Base-by-base conservation (phyloP, 2,113 vertebrate genomes). In the Chitala chitala region DNA sequence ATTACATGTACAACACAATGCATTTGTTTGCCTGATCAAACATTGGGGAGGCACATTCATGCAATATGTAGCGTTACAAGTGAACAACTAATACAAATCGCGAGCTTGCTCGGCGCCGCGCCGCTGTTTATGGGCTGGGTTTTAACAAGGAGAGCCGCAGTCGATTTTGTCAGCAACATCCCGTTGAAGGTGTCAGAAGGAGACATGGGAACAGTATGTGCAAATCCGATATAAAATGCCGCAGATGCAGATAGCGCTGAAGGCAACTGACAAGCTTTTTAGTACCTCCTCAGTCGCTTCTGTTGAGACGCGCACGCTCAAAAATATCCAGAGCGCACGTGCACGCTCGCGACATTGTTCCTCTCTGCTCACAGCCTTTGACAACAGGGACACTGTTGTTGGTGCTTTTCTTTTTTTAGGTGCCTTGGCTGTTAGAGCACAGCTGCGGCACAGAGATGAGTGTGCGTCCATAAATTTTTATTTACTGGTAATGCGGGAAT, bases 11-110 rank as follows among this genome's bases (percentile, higher is more conserved):
- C 31, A 71, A 53, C 58, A 76, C 58, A 64, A 55, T 54, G 56
- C 58, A 33, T 72, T 76, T 76, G 46, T 64, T 76, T 72, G 46
- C 48, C 75, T 65, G 69, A 76, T 76, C 75, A 76, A 76, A 76
- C 75, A 65, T 46, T 54, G 36, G 74, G 74, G 74, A 76, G 74
- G 46, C 9, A 51, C 40, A 48, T 40, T 72, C 69, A 44, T 71
- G 69, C 69, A 76, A 71, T 31, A 54, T 71, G 75, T 71, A 76
- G 22, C n/a, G 15, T 13, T 65, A 71, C 46, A 42, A 31, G 68
- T 55, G 58, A 63, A 54, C 75, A 71, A 29, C 69, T 71, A 63
- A 71, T 55, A 65, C 38, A 72, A 76, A 71, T 63, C 13, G 15
- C n/a, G 31, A 22, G 33, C 68, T 71, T 64, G 42, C 53, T 71